Evolutionary conservation across 2,888 invertebrate species (phyloP), one percentile per base, ranked within the genome.

Genomic region (Mesorhabditis belari): DNA sequence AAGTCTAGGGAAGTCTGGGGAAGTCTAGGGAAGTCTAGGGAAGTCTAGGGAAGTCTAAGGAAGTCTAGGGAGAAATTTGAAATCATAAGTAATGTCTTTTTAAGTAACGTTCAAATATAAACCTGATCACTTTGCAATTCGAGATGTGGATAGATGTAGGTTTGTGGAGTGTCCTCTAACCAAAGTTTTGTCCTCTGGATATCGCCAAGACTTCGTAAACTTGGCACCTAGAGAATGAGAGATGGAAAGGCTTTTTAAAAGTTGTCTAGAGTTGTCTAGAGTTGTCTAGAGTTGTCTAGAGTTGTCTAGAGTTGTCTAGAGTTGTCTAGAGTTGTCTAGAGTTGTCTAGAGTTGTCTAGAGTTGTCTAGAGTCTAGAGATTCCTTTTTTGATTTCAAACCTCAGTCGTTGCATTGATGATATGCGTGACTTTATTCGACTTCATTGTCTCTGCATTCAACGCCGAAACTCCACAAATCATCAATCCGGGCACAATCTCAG

Each of bases 381-480:
- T 57, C 76, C 19, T 80, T 55, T 58, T 76, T 72, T n/a, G n/a
- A n/a, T n/a, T n/a, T n/a, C n/a, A n/a, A 24, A 69, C 69, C 80
- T 92, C 91, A 0, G 88, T 87, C 0, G 91, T 90, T 24, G 88
- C 88, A 80, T 89, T 91, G 58, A 92, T 87, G 53, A 92, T 87
- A 73, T 89, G 87, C 1, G 88, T 87, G 57, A 92, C 87, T 29
- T 87, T 86, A 29, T 88, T 83, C 2, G 86, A 85, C 67, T 86
- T 86, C 72, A 73, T 70, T 49, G 87, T 86, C 0, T 87, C 86
- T 0, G 87, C 87, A 57, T 87, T 85, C n/a, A 88, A 85, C 0
- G 88, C 88, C 52, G 88, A 87, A 0, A 90, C 90, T 17, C 90
- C 90, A 75, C 89, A 88, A 52, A 92, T 86, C 81, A 87, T 89